Conservation (phyloP, 2,888 invertebrate genomes). For the Apantesis nais region DNA sequence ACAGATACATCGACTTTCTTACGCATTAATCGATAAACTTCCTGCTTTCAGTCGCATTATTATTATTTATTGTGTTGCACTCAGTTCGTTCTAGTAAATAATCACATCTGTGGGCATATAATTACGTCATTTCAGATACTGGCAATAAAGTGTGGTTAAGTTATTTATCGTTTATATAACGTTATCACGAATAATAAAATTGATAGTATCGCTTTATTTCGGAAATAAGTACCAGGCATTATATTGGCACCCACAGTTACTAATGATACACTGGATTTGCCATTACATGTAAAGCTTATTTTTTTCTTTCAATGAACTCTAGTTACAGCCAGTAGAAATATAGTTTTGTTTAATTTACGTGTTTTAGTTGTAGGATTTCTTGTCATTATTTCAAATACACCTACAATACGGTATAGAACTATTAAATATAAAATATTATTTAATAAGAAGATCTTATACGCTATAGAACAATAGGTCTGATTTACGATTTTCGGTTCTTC, state of each 20-base stretch:
- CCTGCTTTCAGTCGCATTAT: neutral
- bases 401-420: neutral
- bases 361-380: no score
- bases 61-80: neutral
- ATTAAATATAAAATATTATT: neutral
- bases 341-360: no score
- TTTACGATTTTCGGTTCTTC: constrained; percentile 70
- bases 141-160: neutral
- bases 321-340: no score
- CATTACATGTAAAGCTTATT: no score
- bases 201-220: neutral
- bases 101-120: neutral
- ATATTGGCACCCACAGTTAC: no score
- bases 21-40: neutral
- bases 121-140: neutral
- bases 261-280: no score
- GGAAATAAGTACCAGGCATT: no score
- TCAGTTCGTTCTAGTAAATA: neutral
- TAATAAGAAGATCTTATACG: constrained; percentile 12
- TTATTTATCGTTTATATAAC: neutral
- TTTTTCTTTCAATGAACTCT: no score
- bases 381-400: no score
- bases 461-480: constrained; percentile 49
- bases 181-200: neutral
- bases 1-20: neutral